These are phyloP conservation scores for Sigmodon hispidus DNA, from an alignment of 2,113 vertebrate genomes.

Conservation along the genomic window DNA sequence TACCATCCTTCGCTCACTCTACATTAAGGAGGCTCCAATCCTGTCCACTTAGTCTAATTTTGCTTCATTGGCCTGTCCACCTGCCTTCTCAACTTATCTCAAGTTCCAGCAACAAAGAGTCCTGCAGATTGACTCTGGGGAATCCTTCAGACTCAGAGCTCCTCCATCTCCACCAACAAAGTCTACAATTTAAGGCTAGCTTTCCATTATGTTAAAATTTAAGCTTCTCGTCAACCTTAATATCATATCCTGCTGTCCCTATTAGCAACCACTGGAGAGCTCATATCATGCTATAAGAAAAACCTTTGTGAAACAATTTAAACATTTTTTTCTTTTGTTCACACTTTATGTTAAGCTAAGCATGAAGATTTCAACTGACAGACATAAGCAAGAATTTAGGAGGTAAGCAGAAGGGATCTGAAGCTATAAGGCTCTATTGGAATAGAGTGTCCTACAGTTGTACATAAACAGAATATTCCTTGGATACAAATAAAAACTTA, in stretches of 20 bases:
- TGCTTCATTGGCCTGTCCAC: background rate
- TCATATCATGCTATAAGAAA: background rate
- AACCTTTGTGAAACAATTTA: background rate
- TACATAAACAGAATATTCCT: constrained; percentile 3
- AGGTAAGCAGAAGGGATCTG: fast-evolving
- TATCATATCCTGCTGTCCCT: background rate
- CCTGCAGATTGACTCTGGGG: background rate
- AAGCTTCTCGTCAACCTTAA: background rate
- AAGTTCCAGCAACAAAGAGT: background rate
- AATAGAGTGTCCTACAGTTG: background rate
- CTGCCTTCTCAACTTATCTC: background rate
- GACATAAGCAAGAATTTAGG: background rate
- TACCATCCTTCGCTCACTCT: background rate
- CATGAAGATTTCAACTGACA: background rate
- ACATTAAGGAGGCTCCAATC: background rate
- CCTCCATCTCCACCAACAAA: background rate
- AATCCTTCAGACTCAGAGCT: background rate
- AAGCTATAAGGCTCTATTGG: fast-evolving
- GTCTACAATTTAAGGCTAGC: background rate
- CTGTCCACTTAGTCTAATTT: background rate
- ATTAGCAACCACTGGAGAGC: background rate
- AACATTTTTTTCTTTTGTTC: background rate
- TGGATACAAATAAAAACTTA: background rate
- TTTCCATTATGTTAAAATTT: constrained; percentile 34
- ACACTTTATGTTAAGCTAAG: background rate